Conservation (phyloP, 2,113 vertebrate species). For the Empidonax alnorum region DNA sequence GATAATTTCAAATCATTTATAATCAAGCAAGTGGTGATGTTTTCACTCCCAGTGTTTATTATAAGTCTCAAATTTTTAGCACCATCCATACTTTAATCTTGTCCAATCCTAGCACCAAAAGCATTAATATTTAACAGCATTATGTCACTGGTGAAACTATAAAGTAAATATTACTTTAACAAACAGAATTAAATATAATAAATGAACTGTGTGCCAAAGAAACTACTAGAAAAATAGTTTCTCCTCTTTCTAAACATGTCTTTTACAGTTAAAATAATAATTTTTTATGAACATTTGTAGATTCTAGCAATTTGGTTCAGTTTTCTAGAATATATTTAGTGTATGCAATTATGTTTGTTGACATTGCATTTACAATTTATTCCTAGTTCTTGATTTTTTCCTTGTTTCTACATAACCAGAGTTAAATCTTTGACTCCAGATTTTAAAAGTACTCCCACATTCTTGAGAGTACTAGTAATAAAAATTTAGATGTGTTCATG, state of each 20-base stretch:
- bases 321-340: not conserved
- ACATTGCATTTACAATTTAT: not conserved
- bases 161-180: conserved; percentile 12
- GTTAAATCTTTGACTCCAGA: not conserved
- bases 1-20: not conserved
- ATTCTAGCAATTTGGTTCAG: not conserved
- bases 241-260: not conserved
- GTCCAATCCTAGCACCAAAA: not conserved
- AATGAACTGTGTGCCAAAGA: not conserved
- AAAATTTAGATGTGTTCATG: not conserved
- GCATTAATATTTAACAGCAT: not conserved
- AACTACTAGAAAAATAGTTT: not conserved
- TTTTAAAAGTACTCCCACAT: not conserved
- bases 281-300: not conserved
- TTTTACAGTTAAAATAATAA: not conserved
- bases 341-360: not conserved
- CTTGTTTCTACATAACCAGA: not conserved
- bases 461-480: not conserved
- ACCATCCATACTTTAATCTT: not conserved
- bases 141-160: not conserved
- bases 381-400: not conserved
- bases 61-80: not conserved
- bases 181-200: not conserved
- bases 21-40: not conserved
- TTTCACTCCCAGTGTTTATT: not conserved